phyloP scores from a whole-genome alignment of 1,140 invertebrate genomes.

The Sitobion miscanthi region DNA sequence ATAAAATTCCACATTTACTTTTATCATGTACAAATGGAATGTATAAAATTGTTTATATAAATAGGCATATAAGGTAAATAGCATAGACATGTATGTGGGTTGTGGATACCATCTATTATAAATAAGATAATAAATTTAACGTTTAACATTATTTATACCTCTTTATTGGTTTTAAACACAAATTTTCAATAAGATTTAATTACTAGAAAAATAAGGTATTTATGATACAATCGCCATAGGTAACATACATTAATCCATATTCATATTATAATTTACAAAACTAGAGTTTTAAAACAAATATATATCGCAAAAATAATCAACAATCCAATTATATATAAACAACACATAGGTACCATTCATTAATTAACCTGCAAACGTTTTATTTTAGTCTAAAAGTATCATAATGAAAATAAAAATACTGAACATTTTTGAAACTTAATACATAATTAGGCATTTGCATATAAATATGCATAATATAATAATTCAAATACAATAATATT shows the following conservation, averaged over 20 bases:
- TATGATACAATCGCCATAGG: not conserved
- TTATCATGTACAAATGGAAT: not conserved
- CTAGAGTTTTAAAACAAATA: conserved; percentile 29
- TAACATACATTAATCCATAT: not conserved
- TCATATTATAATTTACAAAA: conserved; percentile 16
- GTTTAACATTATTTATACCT: not conserved
- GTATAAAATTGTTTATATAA: too few species aligned
- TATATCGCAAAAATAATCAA: not conserved
- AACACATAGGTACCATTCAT: not conserved
- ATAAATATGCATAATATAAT: not conserved
- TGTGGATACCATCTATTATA: not conserved
- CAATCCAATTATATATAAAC: not conserved
- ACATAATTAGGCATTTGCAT: not conserved
- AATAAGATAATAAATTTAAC: not conserved
- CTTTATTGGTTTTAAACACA: not conserved
- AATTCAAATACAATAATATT: conserved; percentile 17
- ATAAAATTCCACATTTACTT: not conserved
- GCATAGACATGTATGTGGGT: not conserved
- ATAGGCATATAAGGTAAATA: not conserved
- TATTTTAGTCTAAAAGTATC: conserved; percentile 30
- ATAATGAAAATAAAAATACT: conserved; percentile 40
- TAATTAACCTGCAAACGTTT: not conserved
- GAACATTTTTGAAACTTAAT: not conserved
- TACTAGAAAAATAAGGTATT: conserved; percentile 37
- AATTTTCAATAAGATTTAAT: not conserved